Evolutionary conservation across 2,888 invertebrate genomes (phyloP).

Genomic region (Papilio elwesi): DNA sequence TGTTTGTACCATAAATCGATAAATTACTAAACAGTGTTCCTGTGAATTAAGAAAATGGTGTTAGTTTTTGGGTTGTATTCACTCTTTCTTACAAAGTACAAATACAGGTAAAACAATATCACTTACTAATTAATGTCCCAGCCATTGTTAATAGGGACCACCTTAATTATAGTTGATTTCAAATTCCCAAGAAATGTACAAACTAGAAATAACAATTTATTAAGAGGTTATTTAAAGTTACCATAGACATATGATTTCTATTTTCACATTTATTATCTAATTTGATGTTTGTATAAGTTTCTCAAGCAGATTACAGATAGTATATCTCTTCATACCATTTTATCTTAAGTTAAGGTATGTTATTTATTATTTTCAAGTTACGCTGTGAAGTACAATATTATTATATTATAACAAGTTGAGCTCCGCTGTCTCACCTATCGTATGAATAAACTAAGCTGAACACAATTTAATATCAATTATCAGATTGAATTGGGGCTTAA

Average conservation of each 20-base stretch:
- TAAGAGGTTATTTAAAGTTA: conserved; percentile 13
- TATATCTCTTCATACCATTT: no score
- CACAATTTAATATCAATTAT: no score
- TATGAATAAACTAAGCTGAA: no score
- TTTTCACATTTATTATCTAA: not conserved
- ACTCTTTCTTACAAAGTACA: not conserved
- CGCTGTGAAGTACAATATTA: no score
- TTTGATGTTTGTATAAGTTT: not conserved
- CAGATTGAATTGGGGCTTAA: no score
- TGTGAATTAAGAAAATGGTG: conserved; percentile 53
- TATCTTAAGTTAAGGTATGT: no score
- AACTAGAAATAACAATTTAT: not conserved
- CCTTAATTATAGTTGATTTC: not conserved
- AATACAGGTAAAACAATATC: conserved; percentile 31
- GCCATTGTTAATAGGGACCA: conserved; percentile 54
- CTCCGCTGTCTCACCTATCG: no score
- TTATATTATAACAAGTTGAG: no score
- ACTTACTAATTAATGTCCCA: conserved; percentile 71
- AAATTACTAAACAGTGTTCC: conserved; percentile 66
- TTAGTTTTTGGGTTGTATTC: conserved; percentile 22
- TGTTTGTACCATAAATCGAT: conserved; percentile 60
- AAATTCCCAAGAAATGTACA: not conserved
- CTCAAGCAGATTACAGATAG: no score
- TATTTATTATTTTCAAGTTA: no score
- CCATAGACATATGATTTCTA: not conserved